Evolutionary conservation across 2,113 vertebrate genomes (phyloP), one percentile per base, ranked within the genome.

Genomic region (Sardina pilchardus): DNA sequence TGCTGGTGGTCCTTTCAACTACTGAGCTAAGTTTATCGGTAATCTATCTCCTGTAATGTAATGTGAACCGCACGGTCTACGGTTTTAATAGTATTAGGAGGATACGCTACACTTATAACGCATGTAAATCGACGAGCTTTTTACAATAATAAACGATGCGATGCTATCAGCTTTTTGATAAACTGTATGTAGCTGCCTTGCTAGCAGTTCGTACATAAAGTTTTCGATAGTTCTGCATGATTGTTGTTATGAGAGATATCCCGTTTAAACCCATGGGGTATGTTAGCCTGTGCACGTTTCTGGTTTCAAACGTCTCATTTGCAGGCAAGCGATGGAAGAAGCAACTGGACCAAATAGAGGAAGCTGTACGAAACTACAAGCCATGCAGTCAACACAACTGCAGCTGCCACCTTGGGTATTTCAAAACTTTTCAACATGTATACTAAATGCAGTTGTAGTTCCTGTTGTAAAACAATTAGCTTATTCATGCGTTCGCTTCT

Each of bases 341-440:
- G 67, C 86, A 93, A 7, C 67, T 81, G 42, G 86, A 85, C 3
- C 88, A 82, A 7, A 90, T 95, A 16, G 88, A 93, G 0, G 85
- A 90, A 80, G 95, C 96, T 47, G 91, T 96, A 85, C 90, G 92
- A 83, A 91, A 59, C 19, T 94, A 97, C 87, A 86, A 90, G 42
- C 94, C 96, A 0, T 99, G 98, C 86, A 91, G 88, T 83, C 94
- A 95, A 87, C 94, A 88, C 86, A 97, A 98, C 89, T 98, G 97
- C 88, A 97, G 96, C 94, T 99, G 98, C 91, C 94, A 98, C 89
- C 92, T 93, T 24, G 94, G 96, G 98, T 99, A 89, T 89, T 86
- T 81, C 9, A n/a, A 71, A 30, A 36, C 56, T 7, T n/a, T 63
- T 5, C 26, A 81, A 45, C 63, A 81, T 21, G 4, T 1, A 59